Percentiles rank a stretch among this genome's conserved stretches.
Conservation (phyloP, 1,140 invertebrate species). For the Drosophila sp. region DNA sequence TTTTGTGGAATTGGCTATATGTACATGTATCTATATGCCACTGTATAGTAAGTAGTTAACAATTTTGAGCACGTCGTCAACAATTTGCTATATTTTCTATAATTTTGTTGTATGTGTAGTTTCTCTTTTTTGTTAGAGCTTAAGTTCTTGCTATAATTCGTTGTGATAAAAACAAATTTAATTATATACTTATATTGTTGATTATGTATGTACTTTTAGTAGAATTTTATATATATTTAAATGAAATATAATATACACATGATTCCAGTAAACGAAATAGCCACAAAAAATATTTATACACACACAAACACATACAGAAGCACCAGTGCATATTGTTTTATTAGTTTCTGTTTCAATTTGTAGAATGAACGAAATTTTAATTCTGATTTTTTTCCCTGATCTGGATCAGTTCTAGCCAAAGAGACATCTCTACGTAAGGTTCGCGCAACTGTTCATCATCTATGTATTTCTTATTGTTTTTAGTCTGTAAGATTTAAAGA, state of each 20-base stretch:
- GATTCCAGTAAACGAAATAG: constrained; percentile 56
- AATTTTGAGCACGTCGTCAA: constrained; percentile 4
- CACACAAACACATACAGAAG: background rate
- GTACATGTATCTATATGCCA: constrained; percentile 1
- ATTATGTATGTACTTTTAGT: constrained; percentile 78
- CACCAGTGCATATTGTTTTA: constrained; percentile 32
- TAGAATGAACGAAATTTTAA: background rate
- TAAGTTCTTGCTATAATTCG: constrained; percentile 76
- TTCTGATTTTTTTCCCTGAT: background rate
- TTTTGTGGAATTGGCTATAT: constrained; percentile 52
- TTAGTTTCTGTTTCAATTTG: background rate
- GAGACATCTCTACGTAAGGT: constrained; percentile 34
- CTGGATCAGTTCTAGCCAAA: background rate
- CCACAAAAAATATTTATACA: constrained; percentile 25
- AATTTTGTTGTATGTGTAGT: constrained; percentile 12
- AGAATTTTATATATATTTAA: constrained; percentile 60
- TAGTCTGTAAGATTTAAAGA: constrained; percentile 60
- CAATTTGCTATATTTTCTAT: constrained; percentile 6
- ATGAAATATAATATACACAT: constrained; percentile 73
- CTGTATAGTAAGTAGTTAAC: constrained; percentile 9
- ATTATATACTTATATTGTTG: constrained; percentile 65
- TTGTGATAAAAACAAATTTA: constrained; percentile 79
- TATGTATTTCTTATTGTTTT: constrained; percentile 17
- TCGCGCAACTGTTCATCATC: constrained; percentile 28
- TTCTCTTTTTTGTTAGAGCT: constrained; percentile 35